Evolutionary conservation across 1,140 invertebrate genomes (phyloP).

Genomic region (Rhynchophorus ferrugineus): DNA sequence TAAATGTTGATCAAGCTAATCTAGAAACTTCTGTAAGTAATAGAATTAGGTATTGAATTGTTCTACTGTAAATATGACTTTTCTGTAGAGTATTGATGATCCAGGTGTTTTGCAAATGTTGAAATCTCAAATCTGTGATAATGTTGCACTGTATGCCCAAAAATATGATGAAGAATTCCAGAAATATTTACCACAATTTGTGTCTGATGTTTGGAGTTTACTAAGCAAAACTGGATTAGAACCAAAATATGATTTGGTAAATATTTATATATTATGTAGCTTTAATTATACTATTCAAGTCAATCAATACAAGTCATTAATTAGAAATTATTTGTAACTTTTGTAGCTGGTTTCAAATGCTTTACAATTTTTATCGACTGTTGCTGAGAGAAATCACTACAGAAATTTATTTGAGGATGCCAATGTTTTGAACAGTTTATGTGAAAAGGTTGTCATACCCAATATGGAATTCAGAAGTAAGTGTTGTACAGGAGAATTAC

Average conservation of each 20-base stretch:
- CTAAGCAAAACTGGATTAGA: constrained; percentile 75
- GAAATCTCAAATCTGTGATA: constrained; percentile 93
- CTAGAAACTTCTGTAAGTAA: constrained; percentile 57
- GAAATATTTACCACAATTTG: constrained; percentile 80
- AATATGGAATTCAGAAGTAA: constrained; percentile 93
- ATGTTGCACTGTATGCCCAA: constrained; percentile 87
- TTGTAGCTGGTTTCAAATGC: constrained; percentile 90
- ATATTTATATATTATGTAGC: constrained; percentile 26
- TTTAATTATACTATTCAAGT: constrained; percentile 8
- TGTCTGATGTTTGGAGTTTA: constrained; percentile 87
- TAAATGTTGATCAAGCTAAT: constrained; percentile 68
- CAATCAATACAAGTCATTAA: background rate
- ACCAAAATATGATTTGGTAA: constrained; percentile 86
- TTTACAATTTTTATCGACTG: constrained; percentile 87
- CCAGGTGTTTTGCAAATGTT: constrained; percentile 84
- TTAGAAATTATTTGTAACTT: constrained; percentile 11
- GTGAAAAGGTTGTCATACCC: constrained; percentile 95
- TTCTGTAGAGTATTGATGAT: constrained; percentile 70
- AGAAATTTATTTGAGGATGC: constrained; percentile 84
- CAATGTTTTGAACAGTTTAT: constrained; percentile 80
- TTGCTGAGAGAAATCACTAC: constrained; percentile 85
- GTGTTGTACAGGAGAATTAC: constrained; percentile 1
- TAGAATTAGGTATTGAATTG: constrained; percentile 5
- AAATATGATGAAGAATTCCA: constrained; percentile 98
- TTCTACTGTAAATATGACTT: background rate